phyloP scores from a whole-genome alignment of 2,797 vertebrate species.

The Crypturellus tataupa region DNA sequence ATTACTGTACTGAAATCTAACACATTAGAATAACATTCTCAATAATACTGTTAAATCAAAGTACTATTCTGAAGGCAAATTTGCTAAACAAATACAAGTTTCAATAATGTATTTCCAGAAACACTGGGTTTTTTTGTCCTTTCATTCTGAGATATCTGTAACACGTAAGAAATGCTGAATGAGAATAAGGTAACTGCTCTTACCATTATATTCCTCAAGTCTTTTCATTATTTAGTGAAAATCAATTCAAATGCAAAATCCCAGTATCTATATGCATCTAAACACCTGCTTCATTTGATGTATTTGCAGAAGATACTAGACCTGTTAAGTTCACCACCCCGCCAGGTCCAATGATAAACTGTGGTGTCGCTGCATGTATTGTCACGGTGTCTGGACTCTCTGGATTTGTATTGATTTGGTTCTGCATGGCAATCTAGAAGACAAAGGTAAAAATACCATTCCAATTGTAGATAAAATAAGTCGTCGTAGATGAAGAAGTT shows the following conservation, averaged over 20 bases:
- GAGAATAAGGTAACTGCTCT: slow-evolving; percentile 13
- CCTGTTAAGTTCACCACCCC: slow-evolving; percentile 89
- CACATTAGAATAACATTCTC: background rate
- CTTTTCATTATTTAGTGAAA: slow-evolving; percentile 56
- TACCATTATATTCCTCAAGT: slow-evolving; percentile 59
- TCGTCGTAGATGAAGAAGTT: background rate
- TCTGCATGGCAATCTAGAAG: slow-evolving; percentile 89
- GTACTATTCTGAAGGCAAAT: background rate
- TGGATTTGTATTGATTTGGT: slow-evolving; percentile 91
- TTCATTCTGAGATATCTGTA: background rate
- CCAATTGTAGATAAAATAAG: background rate
- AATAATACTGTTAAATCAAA: background rate
- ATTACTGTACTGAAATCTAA: background rate
- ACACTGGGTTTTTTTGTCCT: background rate
- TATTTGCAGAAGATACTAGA: slow-evolving; percentile 82
- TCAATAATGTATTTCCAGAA: background rate
- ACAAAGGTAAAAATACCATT: slow-evolving; percentile 32
- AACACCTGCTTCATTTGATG: slow-evolving; percentile 69
- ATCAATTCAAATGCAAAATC: slow-evolving; percentile 50
- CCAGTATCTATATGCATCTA: slow-evolving; percentile 59
- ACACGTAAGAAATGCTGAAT: background rate
- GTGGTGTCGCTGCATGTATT: slow-evolving; percentile 87
- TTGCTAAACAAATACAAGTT: background rate
- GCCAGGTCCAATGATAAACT: slow-evolving; percentile 90
- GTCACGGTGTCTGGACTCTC: slow-evolving; percentile 90